These are phyloP conservation scores for Epizoanthus illoricatus DNA, from an alignment of 92 coral and sea anemone genomes.

Conservation along the genomic window DNA sequence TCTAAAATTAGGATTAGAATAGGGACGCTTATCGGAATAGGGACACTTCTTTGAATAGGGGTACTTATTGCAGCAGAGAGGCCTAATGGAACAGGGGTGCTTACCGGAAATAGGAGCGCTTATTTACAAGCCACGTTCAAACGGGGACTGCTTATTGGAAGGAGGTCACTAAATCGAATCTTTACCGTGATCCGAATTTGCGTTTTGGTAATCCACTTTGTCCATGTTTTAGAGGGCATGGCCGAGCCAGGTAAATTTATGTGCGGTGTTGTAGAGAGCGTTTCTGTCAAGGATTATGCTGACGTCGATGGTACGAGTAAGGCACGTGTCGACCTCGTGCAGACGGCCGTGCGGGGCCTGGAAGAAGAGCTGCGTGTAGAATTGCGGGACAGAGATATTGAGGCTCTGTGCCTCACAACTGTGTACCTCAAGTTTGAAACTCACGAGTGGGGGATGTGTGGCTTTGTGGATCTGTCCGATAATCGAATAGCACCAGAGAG, in stretches of 20 bases:
- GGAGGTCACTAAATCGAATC: too few species aligned
- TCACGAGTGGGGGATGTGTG: constrained; percentile 99
- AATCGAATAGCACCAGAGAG: constrained; percentile 82
- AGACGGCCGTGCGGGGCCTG: constrained; percentile 96
- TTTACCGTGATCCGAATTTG: too few species aligned
- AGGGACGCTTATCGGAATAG: too few species aligned
- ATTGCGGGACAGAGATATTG: constrained; percentile 66
- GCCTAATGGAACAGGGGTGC: too few species aligned
- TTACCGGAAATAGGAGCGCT: too few species aligned
- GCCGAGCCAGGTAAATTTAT: constrained; percentile 93
- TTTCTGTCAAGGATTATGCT: constrained; percentile 85
- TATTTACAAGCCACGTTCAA: too few species aligned
- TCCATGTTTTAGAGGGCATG: constrained; percentile 74
- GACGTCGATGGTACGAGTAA: constrained; percentile 37
- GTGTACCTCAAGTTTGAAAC: constrained; percentile 97
- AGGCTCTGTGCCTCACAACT: constrained; percentile 86
- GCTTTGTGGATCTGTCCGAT: constrained; percentile 94
- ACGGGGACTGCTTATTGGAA: too few species aligned
- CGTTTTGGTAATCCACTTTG: neutral
- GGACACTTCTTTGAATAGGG: too few species aligned
- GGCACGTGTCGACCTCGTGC: constrained; percentile 64
- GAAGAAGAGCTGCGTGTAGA: constrained; percentile 93
- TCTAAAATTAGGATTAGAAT: too few species aligned
- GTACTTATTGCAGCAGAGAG: too few species aligned
- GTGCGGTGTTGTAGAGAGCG: constrained; percentile 97